Evolutionary conservation across 92 coral and sea anemone species (phyloP), one percentile per base, ranked within the genome.

Genomic region (Isaurus tuberculatus): DNA sequence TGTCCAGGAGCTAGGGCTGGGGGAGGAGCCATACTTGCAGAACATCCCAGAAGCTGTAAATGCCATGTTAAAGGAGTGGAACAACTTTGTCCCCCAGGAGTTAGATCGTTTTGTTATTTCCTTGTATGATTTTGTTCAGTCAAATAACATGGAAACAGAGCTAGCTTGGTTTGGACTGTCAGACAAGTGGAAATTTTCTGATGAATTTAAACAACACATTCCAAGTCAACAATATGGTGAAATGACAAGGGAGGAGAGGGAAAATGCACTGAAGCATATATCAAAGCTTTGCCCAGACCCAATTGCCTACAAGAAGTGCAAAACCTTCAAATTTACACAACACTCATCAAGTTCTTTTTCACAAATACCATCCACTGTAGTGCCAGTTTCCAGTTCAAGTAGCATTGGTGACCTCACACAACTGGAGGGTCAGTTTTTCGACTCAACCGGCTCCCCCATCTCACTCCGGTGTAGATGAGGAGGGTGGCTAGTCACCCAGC

Each of bases 271-370:
- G 82, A 73, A 73, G 79, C 80, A 73, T 55, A 60, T 82, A 23
- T 70, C 81, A 34, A 87, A 87, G 90, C 80, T 73, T 20, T 81
- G 87, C 74, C 87, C 90, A 74, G 90, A 87, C 73, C 74, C 90
- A 65, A 46, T 72, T 19, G 78, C 90, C 67, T 87, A 87, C 81
- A 82, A 81, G 67, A 46, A 81, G 75, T 82, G 90, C 83, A 73
- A 49, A 81, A 80, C 34, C 79, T 82, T 87, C 67, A 82, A 73
- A 80, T 87, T 87, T 51, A 73, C 72, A 60, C 83, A 34, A 72
- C 28, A 26, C 75, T 43, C 75, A 40, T 72, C 77, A 63, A 64
- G 63, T 84, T 72, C 88, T 84, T 64, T 81, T 81, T 73, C 88
- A 82, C 57, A 53, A 20, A 53, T 9, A 42, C 15, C 77, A 58